Evolutionary conservation across 2,888 invertebrate species (phyloP).

Genomic region (Beris chalybata): DNA sequence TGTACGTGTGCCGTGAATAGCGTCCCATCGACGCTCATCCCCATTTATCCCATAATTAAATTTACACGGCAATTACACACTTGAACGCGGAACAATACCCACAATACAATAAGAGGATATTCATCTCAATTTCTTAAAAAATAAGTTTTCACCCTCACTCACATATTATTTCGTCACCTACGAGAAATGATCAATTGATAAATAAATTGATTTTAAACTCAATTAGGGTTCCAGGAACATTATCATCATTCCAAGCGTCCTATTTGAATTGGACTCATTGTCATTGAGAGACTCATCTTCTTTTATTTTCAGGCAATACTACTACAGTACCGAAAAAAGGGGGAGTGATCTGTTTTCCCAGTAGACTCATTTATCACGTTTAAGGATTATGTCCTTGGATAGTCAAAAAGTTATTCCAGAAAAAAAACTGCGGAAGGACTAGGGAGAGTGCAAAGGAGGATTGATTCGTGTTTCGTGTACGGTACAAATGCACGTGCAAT

Average conservation of each 20-base stretch:
- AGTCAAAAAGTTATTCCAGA: slow-evolving; percentile 37
- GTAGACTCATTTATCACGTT: slow-evolving; percentile 56
- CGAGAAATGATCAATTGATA: slow-evolving; percentile 38
- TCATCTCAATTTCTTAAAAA: slow-evolving; percentile 14
- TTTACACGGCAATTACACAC: slow-evolving; percentile 56
- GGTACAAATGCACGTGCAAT: slow-evolving; percentile 3
- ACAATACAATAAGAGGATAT: slow-evolving; percentile 12
- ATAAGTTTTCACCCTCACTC: slow-evolving; percentile 8
- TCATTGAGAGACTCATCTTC: slow-evolving; percentile 25
- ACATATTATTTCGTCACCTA: background rate
- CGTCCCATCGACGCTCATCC: background rate
- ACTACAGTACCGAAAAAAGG: slow-evolving; percentile 16
- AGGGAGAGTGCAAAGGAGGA: background rate
- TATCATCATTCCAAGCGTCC: slow-evolving; percentile 20
- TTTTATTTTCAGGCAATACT: background rate
- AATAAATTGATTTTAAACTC: slow-evolving; percentile 57
- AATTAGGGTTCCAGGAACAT: slow-evolving; percentile 47
- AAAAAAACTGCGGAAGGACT: background rate
- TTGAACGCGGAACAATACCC: slow-evolving; percentile 4
- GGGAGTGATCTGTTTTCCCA: slow-evolving; percentile 46
- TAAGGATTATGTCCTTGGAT: slow-evolving; percentile 34
- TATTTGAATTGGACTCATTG: slow-evolving; percentile 15
- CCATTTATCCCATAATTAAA: slow-evolving; percentile 51
- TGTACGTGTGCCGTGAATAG: background rate
- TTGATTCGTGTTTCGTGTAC: background rate